Evolutionary conservation across 2,888 invertebrate species (phyloP).

Genomic region (Daptonema setosum): DNA sequence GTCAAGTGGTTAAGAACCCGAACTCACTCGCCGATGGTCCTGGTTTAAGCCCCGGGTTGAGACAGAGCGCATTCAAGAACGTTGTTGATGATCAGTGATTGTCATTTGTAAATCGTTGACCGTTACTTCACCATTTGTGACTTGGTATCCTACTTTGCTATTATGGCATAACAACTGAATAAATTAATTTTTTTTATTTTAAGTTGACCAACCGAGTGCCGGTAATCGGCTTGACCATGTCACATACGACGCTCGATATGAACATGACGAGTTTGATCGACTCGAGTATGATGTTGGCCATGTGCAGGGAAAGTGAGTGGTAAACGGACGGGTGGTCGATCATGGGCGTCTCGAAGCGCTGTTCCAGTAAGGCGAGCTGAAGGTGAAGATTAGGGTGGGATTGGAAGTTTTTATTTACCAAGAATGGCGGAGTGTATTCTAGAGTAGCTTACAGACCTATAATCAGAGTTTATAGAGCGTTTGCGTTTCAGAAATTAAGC

Average conservation of each 20-base stretch:
- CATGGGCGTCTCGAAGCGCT: not conserved
- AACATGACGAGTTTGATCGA: conserved; percentile 19
- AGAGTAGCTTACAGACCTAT: no score
- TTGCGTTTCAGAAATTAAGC: no score
- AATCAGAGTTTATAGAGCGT: no score
- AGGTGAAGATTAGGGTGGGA: not conserved
- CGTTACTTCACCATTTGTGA: no score
- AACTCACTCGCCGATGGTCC: no score
- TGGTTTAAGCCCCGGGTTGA: no score
- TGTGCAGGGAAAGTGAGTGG: conserved; percentile 9
- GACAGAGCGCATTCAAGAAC: no score
- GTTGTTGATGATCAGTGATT: no score
- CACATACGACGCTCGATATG: conserved; percentile 18
- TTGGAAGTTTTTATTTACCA: not conserved
- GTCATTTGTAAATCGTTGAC: not conserved
- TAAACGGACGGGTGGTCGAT: not conserved
- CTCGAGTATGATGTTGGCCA: conserved; percentile 17
- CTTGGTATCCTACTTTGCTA: no score
- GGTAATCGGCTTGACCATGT: conserved; percentile 6
- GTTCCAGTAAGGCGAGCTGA: not conserved
- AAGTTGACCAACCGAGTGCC: not conserved
- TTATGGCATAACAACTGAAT: no score
- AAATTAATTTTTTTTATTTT: not conserved
- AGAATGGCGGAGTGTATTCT: no score
- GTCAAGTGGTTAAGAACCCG: no score